A percentile compares a stretch with the other conserved stretches of the same genome.
These are phyloP conservation scores for Lagopus leucura DNA, from an alignment of 2,113 vertebrate genomes.

Conservation along the genomic window DNA sequence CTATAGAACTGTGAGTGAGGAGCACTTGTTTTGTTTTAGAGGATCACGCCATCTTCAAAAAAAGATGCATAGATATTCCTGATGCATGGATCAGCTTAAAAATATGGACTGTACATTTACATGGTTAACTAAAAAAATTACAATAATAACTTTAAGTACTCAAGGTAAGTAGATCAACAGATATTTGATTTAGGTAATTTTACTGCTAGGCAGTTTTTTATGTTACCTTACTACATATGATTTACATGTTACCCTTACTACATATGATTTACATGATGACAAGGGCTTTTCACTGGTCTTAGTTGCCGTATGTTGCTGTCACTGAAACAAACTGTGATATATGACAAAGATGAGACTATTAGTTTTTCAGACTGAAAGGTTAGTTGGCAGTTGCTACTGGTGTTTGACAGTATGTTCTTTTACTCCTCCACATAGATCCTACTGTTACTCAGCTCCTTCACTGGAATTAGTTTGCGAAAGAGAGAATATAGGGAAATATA, in stretches of 20 bases:
- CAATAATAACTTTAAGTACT: not conserved
- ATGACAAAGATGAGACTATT: not conserved
- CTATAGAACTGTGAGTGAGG: not conserved
- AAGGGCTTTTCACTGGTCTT: not conserved
- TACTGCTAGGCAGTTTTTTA: not conserved
- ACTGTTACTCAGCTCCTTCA: not conserved
- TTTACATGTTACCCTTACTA: not conserved
- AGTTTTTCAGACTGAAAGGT: not conserved
- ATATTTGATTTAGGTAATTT: not conserved
- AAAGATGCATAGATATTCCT: not conserved
- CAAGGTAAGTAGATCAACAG: not conserved
- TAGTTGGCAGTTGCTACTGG: not conserved
- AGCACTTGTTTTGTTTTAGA: not conserved
- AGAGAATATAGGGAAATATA: not conserved
- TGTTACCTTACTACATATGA: not conserved
- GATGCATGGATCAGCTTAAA: not conserved
- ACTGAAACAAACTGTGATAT: not conserved
- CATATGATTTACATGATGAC: not conserved
- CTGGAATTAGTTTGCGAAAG: not conserved
- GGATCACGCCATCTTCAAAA: not conserved
- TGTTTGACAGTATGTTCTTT: not conserved
- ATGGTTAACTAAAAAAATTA: not conserved
- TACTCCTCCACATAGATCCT: not conserved
- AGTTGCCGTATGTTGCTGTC: not conserved
- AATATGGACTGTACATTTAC: not conserved